Conservation (phyloP, 2,888 invertebrate species). For the Cryptocephalus primarius region DNA sequence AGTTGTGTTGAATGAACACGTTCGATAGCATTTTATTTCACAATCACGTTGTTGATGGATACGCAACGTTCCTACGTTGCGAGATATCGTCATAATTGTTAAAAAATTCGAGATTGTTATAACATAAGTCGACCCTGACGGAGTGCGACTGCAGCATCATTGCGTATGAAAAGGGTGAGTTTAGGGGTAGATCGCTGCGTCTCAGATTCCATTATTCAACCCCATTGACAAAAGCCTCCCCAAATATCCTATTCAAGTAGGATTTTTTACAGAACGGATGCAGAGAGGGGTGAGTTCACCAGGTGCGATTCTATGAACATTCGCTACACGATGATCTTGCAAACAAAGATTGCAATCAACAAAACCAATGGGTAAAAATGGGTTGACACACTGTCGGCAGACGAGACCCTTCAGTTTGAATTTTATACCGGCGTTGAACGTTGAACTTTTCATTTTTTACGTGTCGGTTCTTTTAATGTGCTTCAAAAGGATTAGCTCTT, state of each 20-base stretch:
- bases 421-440: too few relatives aligned
- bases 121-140: slow-evolving; percentile 14
- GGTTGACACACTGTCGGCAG: slow-evolving; percentile 15
- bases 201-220: slow-evolving; percentile 39
- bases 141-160: slow-evolving; percentile 32
- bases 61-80: too few relatives aligned
- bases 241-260: slow-evolving; percentile 35
- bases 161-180: slow-evolving; percentile 36
- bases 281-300: slow-evolving; percentile 35
- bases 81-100: too few relatives aligned
- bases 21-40: too few relatives aligned
- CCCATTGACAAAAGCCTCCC: slow-evolving; percentile 36
- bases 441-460: too few relatives aligned
- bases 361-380: slow-evolving; percentile 31
- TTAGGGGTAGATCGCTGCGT: slow-evolving; percentile 35
- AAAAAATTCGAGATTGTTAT: slow-evolving; percentile 1
- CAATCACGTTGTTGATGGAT: too few relatives aligned
- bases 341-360: slow-evolving; percentile 37
- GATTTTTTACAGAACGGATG: slow-evolving; percentile 32
- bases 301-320: slow-evolving; percentile 32
- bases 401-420: slow-evolving; percentile 11
- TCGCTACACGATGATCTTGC: slow-evolving; percentile 33
- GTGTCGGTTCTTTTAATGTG: too few relatives aligned
- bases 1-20: too few relatives aligned
- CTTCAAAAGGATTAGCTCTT: too few relatives aligned